Base-by-base conservation (phyloP, 1,140 invertebrate species). In the Papilio dardanus region DNA sequence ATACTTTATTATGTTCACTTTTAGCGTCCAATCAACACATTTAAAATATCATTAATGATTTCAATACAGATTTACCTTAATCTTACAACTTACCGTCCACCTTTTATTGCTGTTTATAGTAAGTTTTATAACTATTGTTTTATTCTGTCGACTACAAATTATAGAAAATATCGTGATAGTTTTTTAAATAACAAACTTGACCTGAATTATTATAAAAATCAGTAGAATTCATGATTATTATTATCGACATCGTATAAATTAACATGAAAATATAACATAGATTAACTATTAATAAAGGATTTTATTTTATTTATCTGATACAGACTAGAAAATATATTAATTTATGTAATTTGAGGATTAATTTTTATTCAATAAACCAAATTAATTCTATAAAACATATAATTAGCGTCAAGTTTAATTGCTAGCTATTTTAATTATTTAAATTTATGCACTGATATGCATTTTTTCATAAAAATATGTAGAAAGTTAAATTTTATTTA, bases 401-500 rank as follows among this genome's bases (percentile, higher is more conserved):
- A 69, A 69, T 69, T 69, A 69, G 35, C 35, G 67, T 42, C 67
- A 40, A 40, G 19, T 69, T 69, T 40, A 21, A 69, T 37, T 21
- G 33, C 35, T 40, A 8, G 66, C 1, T 42, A 40, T 40, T 35
- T 33, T 50, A 50, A 50, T 50, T 50, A 19, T 50, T 37, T 37
- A 37, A 37, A 37, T 37, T 37, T 37, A 37, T 37, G 35, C n/a
- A 54, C 21, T 24, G 19, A 21, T 28, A 46, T 46, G 33, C 46
- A 24, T 24, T 69, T 69, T 69, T 21, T 42, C 12, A 35, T 21
- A 12, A 40, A 69, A 42, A 69, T 30, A 35, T 42, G 7, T 69
- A 69, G 67, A 69, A 69, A 69, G 67, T 42, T 69, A 37, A 69
- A 69, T 69, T 28, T 40, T 21, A 69, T 69, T 69, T 46, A 46